Evolutionary conservation across 1,140 invertebrate species (phyloP).

Genomic region (Drosophila repletoides): DNA sequence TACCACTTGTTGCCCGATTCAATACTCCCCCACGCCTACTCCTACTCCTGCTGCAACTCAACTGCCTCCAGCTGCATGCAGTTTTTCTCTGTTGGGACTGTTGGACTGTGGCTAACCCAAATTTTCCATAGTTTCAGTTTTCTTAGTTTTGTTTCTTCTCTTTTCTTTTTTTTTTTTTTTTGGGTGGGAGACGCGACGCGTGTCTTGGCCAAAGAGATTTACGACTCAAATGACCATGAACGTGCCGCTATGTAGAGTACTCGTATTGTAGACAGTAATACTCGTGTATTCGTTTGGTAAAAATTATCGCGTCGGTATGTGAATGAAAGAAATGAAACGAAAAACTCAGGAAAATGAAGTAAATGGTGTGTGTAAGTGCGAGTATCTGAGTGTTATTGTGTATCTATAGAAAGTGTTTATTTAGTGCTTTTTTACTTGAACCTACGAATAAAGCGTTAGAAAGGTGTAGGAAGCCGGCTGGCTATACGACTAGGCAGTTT

Average conservation of each 20-base stretch:
- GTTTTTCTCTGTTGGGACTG: too few species aligned
- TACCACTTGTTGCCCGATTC: slow-evolving; percentile 37
- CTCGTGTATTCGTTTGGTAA: slow-evolving; percentile 3
- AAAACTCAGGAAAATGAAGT: slow-evolving; percentile 15
- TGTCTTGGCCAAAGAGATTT: slow-evolving; percentile 44
- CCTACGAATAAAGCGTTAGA: slow-evolving; percentile 17
- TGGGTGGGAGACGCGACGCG: slow-evolving; percentile 10
- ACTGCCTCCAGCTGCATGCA: neutral
- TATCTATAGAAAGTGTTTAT: slow-evolving; percentile 45
- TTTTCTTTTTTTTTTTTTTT: slow-evolving; percentile 15
- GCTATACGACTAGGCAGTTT: slow-evolving; percentile 21
- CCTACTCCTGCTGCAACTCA: too few species aligned
- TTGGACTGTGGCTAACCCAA: slow-evolving; percentile 18
- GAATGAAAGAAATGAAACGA: slow-evolving; percentile 31
- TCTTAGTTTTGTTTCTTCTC: slow-evolving; percentile 4
- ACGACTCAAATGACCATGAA: slow-evolving; percentile 53
- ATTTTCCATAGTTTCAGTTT: slow-evolving; percentile 11
- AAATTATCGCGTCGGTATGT: slow-evolving; percentile 45
- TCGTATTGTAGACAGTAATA: neutral
- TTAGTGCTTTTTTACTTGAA: slow-evolving; percentile 1
- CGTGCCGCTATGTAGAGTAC: slow-evolving; percentile 41
- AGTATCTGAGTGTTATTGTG: slow-evolving; percentile 19
- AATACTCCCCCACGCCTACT: neutral
- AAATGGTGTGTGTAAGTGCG: slow-evolving; percentile 31
- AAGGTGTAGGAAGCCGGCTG: slow-evolving; percentile 27